Conservation (phyloP, 2,797 vertebrate genomes). For the Leontocebus nigricollis region DNA sequence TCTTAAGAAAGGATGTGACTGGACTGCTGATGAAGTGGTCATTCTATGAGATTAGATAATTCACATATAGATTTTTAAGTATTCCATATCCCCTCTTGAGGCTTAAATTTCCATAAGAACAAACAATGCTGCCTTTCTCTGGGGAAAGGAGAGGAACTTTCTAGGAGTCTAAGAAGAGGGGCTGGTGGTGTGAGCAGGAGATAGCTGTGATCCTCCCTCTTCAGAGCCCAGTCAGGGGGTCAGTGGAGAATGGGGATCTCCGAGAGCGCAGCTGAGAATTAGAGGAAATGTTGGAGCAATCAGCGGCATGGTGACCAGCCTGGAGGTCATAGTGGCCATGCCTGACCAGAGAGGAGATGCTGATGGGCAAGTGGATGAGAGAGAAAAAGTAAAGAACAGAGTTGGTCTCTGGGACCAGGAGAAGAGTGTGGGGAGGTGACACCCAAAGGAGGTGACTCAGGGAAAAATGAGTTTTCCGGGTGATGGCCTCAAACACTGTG, state of each 20-base stretch:
- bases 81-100: background rate
- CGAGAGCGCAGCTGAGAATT: background rate
- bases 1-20: background rate
- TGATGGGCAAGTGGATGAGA: background rate
- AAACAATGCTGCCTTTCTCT: background rate
- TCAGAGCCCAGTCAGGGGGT: background rate
- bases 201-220: background rate
- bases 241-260: background rate
- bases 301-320: background rate
- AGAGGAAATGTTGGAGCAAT: background rate
- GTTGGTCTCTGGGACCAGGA: background rate
- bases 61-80: background rate
- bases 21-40: background rate
- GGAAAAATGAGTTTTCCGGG: background rate
- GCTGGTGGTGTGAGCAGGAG: background rate
- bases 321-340: too few relatives aligned
- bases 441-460: too few relatives aligned
- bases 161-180: background rate
- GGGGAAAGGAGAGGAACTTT: background rate
- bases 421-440: background rate
- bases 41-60: background rate
- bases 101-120: background rate
- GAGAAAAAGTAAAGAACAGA: background rate
- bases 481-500: accelerated
- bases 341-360: background rate